phyloP scores from a whole-genome alignment of 2,113 vertebrate genomes.

The Paracanthobrama guichenoti region DNA sequence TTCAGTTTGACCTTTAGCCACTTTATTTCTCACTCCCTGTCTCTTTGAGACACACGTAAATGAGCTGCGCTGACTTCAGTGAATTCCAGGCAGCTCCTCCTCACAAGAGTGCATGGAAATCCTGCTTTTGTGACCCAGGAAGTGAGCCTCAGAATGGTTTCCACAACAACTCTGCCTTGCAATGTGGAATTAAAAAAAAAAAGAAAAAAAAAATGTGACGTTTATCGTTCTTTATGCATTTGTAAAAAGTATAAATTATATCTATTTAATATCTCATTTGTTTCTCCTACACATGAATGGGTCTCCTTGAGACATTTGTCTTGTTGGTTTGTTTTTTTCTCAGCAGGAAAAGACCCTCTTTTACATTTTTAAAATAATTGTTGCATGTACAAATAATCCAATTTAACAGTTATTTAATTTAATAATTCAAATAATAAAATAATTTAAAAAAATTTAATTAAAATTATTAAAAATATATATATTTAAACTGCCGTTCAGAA shows the following conservation, averaged over 20 bases:
- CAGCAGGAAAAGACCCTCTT: neutral
- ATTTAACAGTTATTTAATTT: no score
- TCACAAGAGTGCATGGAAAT: constrained; percentile 45
- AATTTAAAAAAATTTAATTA: no score
- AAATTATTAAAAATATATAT: no score
- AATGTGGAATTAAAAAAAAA: constrained; percentile 49
- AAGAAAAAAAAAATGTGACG: neutral
- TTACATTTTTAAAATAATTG: no score
- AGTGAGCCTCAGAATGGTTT: constrained; percentile 57
- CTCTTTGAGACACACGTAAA: constrained; percentile 58
- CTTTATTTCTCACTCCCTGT: constrained; percentile 22
- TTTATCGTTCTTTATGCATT: neutral
- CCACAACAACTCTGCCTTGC: constrained; percentile 58
- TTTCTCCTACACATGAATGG: neutral
- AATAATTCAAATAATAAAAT: no score
- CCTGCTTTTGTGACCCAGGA: constrained; percentile 54
- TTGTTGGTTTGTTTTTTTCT: neutral
- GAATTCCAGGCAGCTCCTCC: constrained; percentile 60
- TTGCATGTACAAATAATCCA: no score
- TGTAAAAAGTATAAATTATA: neutral
- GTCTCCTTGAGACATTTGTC: neutral
- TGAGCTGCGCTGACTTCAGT: constrained; percentile 58
- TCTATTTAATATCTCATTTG: neutral
- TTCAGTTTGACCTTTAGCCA: constrained; percentile 52
- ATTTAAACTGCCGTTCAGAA: no score